Base-by-base conservation (phyloP, 2,888 invertebrate genomes). In the Gortyna flavago region DNA sequence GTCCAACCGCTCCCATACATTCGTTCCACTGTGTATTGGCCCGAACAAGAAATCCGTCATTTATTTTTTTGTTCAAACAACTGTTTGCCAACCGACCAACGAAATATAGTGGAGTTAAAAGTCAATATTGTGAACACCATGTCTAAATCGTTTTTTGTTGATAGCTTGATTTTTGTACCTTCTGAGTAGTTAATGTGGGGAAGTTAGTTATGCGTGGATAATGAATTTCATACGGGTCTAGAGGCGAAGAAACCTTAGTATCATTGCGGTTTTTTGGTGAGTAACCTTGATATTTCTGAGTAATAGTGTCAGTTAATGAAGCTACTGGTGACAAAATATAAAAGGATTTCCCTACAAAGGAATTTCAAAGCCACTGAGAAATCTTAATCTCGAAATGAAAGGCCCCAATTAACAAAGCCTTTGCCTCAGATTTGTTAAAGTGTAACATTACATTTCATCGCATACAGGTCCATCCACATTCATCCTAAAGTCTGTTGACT, bases 61-160 rank as follows among this genome's bases (percentile, higher is more conserved):
- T 77, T 59, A 41, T 61, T 86, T 87, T 89, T 89, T 88, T 84
- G 76, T 82, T 77, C 41, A 62, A 65, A 79, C 80, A 79, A 86
- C 81, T 85, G 75, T 87, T 88, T 87, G 86, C 82, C 76, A 80
- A 85, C 80, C 69, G 78, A 61, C 74, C 67, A 80, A 66, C 62
- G 76, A 79, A 80, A 85, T 85, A 81, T 81, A 74, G 59, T 75
- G n/a, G 62, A 81, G 77, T 84, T 84, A 72, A 83, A 86, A 89
- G 83, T 82, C 85, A 89, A 89, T 80, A 85, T 84, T 85, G 85
- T 89, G 81, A 82, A 80, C 77, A 81, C 87, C 89, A 85, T 88
- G 77, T 38, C 86, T 83, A 88, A 88, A 79, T 71, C 64, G 81
- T 84, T 89, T 89, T 87, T 89, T 89, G 84, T 85, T 74, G 44